These are phyloP conservation scores for Girardinichthys multiradiatus DNA, from an alignment of 2,113 vertebrate species.

Conservation along the genomic window DNA sequence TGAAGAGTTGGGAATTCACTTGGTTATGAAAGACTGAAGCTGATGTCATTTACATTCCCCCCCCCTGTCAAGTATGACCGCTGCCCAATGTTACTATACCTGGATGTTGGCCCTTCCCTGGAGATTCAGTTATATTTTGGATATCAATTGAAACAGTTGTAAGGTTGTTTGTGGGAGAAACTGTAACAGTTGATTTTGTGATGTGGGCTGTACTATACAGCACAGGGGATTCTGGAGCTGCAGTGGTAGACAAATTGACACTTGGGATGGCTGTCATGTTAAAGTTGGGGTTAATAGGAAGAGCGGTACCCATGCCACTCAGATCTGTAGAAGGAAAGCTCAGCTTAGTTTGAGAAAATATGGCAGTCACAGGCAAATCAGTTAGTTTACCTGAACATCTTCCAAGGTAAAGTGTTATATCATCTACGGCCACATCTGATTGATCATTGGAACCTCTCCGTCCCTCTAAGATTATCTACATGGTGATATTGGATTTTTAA, in stretches of 20 bases:
- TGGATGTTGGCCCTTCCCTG: conserved; percentile 1
- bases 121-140: background rate
- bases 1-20: background rate
- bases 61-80: no score
- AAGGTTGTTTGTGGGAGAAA: background rate
- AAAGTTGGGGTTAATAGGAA: background rate
- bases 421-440: conserved; percentile 83
- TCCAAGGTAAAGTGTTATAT: conserved; percentile 73
- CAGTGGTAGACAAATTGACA: conserved; percentile 6
- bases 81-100: conserved; percentile 17
- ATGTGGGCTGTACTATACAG: background rate
- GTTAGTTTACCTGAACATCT: conserved; percentile 72
- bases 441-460: conserved; percentile 71
- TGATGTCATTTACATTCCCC: no score
- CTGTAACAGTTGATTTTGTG: background rate
- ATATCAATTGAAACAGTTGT: background rate
- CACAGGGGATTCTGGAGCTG: background rate
- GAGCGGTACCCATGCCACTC: background rate
- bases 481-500: background rate
- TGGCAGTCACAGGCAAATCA: no score
- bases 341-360: background rate
- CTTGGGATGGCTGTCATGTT: background rate
- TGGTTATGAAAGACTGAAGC: no score
- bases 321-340: conserved; percentile 5
- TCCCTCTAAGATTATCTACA: conserved; percentile 83